Percentiles rank a stretch among this genome's conserved stretches.
Conservation (phyloP, 2,888 invertebrate genomes). For the Heliothis peltigera region DNA sequence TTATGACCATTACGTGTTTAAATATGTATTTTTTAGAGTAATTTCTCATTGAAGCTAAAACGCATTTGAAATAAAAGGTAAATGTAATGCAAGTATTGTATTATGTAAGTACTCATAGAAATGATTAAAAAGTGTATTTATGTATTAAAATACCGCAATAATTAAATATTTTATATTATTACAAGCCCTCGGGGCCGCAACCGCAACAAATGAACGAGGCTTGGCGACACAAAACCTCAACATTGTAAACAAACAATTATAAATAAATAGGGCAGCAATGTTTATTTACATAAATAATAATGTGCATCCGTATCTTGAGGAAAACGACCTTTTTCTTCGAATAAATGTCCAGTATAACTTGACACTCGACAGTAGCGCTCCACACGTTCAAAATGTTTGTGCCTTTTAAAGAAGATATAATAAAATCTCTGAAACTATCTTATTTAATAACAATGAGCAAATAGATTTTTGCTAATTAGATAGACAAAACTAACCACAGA, state of each 20-base stretch:
- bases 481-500: too few relatives aligned
- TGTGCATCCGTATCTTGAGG: slow-evolving; percentile 42
- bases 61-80: too few relatives aligned
- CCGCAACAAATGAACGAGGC: slow-evolving; percentile 32
- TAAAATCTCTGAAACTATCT: too few relatives aligned
- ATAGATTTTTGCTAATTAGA: too few relatives aligned
- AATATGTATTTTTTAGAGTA: too few relatives aligned
- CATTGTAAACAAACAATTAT: slow-evolving; percentile 40
- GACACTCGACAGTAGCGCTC: not conserved
- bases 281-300: slow-evolving; percentile 19
- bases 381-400: too few relatives aligned
- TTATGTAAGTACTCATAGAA: too few relatives aligned
- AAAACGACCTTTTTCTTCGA: slow-evolving; percentile 36
- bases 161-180: slow-evolving; percentile 15
- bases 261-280: slow-evolving; percentile 40
- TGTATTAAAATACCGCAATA: slow-evolving; percentile 17
- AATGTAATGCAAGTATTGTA: too few relatives aligned
- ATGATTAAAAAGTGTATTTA: not conserved
- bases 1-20: too few relatives aligned
- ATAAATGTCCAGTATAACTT: slow-evolving; percentile 10
- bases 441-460: too few relatives aligned
- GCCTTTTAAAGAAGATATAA: too few relatives aligned
- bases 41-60: too few relatives aligned
- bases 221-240: slow-evolving; percentile 77
- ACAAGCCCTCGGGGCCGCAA: slow-evolving; percentile 11